Base-by-base conservation (phyloP, 1,140 invertebrate genomes). In the Drosophila sp. region DNA sequence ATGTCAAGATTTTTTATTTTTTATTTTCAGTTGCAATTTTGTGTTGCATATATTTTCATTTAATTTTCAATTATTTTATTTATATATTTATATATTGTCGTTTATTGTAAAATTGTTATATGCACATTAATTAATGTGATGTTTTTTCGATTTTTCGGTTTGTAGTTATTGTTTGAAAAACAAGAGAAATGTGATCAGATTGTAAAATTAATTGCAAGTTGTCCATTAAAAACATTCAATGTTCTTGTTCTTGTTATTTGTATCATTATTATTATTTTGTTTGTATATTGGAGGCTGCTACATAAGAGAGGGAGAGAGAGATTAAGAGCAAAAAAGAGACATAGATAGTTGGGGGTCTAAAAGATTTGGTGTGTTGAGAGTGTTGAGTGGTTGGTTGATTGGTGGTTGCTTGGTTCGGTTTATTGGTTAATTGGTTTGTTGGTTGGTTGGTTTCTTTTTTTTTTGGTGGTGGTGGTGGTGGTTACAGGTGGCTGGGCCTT, bases 181-280 rank as follows among this genome's bases (percentile, higher is more conserved):
- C 69, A 58, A 72, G 53, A 72, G 59, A 76, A 76, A 78, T 66
- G 73, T 76, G 67, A 72, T 53, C 73, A 76, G 58, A 67, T 62
- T 61, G 45, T 76, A 54, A 45, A 63, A 79, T 82, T 89, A 83
- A 83, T 89, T 83, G 65, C 75, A 72, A 73, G 72, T 76, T 79
- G 72, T 62, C 54, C 75, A 75, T 70, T 54, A 78, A 69, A 76
- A 77, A 59, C 77, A 66, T 58, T 46, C 14, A 54, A 34, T 67
- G 59, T 67, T 40, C 13, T 21, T 16, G 13, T 36, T 48, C 1
- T 21, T 32, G 36, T 40, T 32, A 36, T 41, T 25, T 63, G n/a
- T n/a, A n/a, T n/a, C n/a, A n/a, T n/a, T 48, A 21, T 21, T 32
- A 36, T 40, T 32, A 36, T 41, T 25, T 63, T 48, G 76, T 65